Evolutionary conservation across 2,797 vertebrate species (phyloP).

Genomic region (Cryptoprocta ferox): DNA sequence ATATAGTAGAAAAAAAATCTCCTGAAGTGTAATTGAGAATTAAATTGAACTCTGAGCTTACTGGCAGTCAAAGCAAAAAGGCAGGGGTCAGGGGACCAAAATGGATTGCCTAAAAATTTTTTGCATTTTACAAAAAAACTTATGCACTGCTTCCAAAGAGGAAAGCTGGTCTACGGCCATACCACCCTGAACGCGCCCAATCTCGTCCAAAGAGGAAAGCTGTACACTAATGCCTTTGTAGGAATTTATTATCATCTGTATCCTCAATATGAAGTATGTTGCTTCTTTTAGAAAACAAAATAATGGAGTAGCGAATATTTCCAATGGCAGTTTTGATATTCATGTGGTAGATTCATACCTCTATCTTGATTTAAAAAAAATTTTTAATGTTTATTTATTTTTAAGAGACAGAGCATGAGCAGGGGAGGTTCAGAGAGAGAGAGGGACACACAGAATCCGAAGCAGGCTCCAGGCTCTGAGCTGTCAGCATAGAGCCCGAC

Average conservation of each 20-base stretch:
- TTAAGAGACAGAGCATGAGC: background rate
- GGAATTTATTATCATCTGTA: background rate
- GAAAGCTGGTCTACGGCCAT: no score
- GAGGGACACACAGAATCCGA: background rate
- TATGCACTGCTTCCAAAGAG: background rate
- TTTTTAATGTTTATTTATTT: background rate
- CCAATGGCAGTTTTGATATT: background rate
- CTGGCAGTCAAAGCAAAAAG: background rate
- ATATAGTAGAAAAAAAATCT: background rate
- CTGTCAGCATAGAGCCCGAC: background rate
- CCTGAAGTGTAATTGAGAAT: background rate
- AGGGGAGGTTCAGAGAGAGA: background rate
- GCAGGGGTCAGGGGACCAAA: background rate
- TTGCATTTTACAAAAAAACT: background rate
- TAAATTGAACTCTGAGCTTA: background rate
- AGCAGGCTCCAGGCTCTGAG: background rate
- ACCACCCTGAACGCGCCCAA: no score
- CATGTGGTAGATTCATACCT: background rate
- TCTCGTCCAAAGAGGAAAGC: background rate
- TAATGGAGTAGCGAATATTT: background rate
- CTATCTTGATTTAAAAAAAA: background rate
- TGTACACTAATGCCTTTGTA: background rate
- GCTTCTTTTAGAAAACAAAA: background rate
- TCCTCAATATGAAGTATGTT: background rate
- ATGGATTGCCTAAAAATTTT: background rate